Percentiles rank a stretch among this genome's conserved stretches.
Evolutionary conservation across 1,140 invertebrate species (phyloP).

Genomic region (Coptotermes formosanus): DNA sequence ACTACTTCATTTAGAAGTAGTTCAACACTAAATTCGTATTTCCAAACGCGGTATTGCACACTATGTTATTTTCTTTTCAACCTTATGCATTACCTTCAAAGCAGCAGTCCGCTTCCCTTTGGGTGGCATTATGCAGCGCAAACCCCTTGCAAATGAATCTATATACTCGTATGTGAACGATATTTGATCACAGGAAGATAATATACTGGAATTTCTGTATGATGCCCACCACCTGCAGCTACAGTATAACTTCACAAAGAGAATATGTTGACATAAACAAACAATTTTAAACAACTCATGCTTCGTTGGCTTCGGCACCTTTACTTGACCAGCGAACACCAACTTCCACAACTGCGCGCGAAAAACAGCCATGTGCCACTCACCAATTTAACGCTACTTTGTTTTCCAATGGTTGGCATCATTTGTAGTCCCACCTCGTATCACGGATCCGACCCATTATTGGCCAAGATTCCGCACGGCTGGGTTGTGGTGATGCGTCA

Average conservation of each 20-base stretch:
- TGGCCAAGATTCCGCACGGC: no score
- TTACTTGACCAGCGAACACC: neutral
- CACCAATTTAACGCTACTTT: neutral
- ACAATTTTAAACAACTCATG: neutral
- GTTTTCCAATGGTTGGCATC: neutral
- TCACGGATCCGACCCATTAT: no score
- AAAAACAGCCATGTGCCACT: neutral
- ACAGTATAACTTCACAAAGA: neutral
- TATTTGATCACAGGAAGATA: neutral
- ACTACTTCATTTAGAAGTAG: no score
- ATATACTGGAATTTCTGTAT: neutral
- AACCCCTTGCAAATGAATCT: neutral
- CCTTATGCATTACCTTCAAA: neutral
- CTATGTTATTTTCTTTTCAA: no score
- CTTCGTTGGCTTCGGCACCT: neutral
- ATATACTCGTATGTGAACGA: neutral
- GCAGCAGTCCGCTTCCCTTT: neutral
- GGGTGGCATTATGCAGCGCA: neutral
- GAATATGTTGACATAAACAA: neutral
- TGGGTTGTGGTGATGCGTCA: no score
- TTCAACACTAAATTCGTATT: no score
- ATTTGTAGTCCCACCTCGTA: neutral
- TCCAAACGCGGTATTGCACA: no score
- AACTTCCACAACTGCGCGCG: constrained; percentile 6
- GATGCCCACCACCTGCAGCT: neutral